phyloP scores from a whole-genome alignment of 2,113 vertebrate genomes.

The Coryphaenoides rupestris region DNA sequence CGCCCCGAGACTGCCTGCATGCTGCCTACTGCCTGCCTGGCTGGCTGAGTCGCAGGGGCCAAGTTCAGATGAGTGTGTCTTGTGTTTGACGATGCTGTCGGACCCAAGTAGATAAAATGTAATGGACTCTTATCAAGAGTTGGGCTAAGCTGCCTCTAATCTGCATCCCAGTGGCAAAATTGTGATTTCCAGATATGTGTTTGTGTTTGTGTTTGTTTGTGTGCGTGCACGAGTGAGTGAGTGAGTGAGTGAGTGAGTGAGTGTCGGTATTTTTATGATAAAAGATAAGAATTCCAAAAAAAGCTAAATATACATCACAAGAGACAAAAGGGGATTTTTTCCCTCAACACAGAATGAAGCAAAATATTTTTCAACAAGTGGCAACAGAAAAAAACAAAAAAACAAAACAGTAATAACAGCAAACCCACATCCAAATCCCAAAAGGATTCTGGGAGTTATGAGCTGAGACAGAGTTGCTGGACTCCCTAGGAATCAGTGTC shows the following conservation, averaged over 20 bases:
- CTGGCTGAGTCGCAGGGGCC: slow-evolving; percentile 12
- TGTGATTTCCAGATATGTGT: slow-evolving; percentile 44
- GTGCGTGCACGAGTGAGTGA: too few species aligned
- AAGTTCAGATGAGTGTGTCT: slow-evolving; percentile 21
- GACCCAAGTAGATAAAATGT: slow-evolving; percentile 44
- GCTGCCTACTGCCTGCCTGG: neutral
- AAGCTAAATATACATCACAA: too few species aligned
- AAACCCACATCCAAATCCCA: slow-evolving; percentile 18
- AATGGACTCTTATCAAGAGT: slow-evolving; percentile 7
- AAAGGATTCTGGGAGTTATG: slow-evolving; percentile 35
- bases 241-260: too few species aligned
- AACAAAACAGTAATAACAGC: slow-evolving; percentile 17
- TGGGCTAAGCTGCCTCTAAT: slow-evolving; percentile 34
- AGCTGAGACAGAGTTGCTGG: neutral
- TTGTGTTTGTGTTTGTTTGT: slow-evolving; percentile 6
- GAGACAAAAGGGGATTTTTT: too few species aligned
- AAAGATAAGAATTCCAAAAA: slow-evolving; percentile 13
- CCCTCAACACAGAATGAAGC: too few species aligned
- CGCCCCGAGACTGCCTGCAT: slow-evolving; percentile 15
- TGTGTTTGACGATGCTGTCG: slow-evolving; percentile 5
- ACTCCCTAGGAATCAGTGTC: slow-evolving; percentile 13
- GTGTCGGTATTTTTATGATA: slow-evolving; percentile 37
- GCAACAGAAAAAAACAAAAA: slow-evolving; percentile 7
- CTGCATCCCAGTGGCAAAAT: slow-evolving; percentile 37
- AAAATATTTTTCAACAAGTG: slow-evolving; percentile 1